These are phyloP conservation scores for Ia io DNA, from an alignment of 2,113 vertebrate species.

Conservation along the genomic window DNA sequence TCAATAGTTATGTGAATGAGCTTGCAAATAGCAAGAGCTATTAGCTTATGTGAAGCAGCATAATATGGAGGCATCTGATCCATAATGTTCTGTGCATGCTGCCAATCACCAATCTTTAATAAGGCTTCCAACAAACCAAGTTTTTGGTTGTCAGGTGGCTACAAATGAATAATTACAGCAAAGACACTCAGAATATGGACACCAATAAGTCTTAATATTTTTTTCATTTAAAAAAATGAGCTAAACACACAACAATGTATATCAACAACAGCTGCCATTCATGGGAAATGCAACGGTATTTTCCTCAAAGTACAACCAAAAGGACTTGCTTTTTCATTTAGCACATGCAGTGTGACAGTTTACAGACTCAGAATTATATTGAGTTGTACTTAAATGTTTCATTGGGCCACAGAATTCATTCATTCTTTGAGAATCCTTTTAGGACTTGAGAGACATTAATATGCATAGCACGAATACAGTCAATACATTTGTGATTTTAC, in stretches of 20 bases:
- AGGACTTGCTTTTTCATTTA: slow-evolving; percentile 21
- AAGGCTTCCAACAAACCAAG: slow-evolving; percentile 96
- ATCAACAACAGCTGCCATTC: neutral
- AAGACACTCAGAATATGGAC: slow-evolving; percentile 17
- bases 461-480: neutral
- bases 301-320: neutral
- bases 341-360: neutral
- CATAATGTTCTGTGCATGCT: slow-evolving; percentile 97
- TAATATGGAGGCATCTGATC: slow-evolving; percentile 98
- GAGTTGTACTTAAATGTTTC: slow-evolving; percentile 17
- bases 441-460: neutral
- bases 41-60: slow-evolving; percentile 94
- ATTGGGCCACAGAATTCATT: slow-evolving; percentile 10
- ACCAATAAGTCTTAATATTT: slow-evolving; percentile 25
- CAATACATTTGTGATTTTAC: neutral
- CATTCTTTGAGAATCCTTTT: slow-evolving; percentile 36
- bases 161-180: slow-evolving; percentile 66
- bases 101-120: slow-evolving; percentile 97
- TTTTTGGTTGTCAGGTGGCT: slow-evolving; percentile 98
- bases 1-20: slow-evolving; percentile 96
- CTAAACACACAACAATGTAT: neutral
- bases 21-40: slow-evolving; percentile 94
- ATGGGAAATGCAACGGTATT: neutral
- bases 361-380: slow-evolving; percentile 12
- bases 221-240: slow-evolving; percentile 22